Conservation (phyloP, 2,888 invertebrate species). For the Prenolepis imparis region DNA sequence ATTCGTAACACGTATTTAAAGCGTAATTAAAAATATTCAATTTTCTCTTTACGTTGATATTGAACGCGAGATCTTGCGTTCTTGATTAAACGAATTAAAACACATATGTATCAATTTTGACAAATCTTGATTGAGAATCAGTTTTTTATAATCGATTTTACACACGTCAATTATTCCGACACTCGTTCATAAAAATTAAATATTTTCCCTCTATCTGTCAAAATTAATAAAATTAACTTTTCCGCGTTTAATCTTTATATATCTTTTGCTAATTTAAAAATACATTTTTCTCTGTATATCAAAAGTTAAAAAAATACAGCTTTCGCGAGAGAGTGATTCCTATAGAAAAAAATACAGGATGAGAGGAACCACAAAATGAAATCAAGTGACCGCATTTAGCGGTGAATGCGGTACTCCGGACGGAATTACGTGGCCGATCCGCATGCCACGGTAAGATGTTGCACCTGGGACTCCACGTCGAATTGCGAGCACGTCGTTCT, state of each 20-base stretch:
- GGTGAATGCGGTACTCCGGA: slow-evolving; percentile 17
- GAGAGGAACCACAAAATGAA: neutral
- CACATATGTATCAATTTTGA: neutral
- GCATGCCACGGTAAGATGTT: slow-evolving; percentile 37
- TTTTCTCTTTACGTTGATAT: neutral
- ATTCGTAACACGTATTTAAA: neutral
- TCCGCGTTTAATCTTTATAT: neutral
- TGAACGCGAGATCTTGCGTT: neutral
- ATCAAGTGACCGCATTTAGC: slow-evolving; percentile 19
- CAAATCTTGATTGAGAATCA: neutral
- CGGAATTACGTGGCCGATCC: slow-evolving; percentile 26
- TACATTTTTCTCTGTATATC: neutral
- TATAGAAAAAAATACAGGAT: neutral
- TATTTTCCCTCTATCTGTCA: neutral
- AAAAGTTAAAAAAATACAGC: neutral
- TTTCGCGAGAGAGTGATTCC: neutral
- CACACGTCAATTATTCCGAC: neutral
- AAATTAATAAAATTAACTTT: neutral
- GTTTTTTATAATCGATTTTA: neutral
- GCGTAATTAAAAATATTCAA: neutral
- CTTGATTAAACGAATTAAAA: too few relatives aligned
- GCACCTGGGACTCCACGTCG: slow-evolving; percentile 40
- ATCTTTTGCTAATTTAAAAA: neutral
- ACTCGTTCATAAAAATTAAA: neutral
- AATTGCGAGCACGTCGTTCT: slow-evolving; percentile 44